phyloP scores from a whole-genome alignment of 2,888 invertebrate species.

The Pristionchus japonicus region DNA sequence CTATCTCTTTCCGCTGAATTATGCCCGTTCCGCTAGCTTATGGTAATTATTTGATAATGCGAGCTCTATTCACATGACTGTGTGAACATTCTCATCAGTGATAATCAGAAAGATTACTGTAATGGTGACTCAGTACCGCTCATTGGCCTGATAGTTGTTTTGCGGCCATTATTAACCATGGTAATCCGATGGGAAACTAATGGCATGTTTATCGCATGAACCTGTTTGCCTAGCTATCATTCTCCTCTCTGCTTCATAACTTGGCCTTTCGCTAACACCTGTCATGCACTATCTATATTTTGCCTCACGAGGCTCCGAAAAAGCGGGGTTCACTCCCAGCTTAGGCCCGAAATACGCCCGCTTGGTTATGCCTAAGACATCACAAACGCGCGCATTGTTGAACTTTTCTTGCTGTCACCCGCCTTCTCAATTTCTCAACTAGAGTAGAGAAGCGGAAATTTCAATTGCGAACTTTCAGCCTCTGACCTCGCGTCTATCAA shows the following conservation, averaged over 20 bases:
- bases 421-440: not conserved
- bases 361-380: not conserved
- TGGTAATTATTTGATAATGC: too few species aligned
- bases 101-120: too few species aligned
- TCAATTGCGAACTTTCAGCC: constrained; percentile 23
- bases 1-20: too few species aligned
- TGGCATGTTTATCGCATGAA: not conserved
- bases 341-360: not conserved
- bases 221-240: not conserved
- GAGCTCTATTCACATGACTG: too few species aligned
- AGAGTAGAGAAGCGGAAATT: constrained; percentile 1
- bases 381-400: not conserved
- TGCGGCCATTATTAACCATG: not conserved
- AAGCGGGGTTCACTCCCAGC: not conserved
- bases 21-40: too few species aligned
- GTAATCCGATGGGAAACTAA: not conserved
- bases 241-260: not conserved
- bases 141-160: not conserved
- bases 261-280: not conserved
- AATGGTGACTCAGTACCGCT: not conserved
- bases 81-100: too few species aligned
- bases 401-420: not conserved
- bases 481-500: constrained; percentile 4
- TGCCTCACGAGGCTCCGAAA: not conserved
- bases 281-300: not conserved